phyloP scores from a whole-genome alignment of 2,888 invertebrate genomes.

The Apamea monoglypha region DNA sequence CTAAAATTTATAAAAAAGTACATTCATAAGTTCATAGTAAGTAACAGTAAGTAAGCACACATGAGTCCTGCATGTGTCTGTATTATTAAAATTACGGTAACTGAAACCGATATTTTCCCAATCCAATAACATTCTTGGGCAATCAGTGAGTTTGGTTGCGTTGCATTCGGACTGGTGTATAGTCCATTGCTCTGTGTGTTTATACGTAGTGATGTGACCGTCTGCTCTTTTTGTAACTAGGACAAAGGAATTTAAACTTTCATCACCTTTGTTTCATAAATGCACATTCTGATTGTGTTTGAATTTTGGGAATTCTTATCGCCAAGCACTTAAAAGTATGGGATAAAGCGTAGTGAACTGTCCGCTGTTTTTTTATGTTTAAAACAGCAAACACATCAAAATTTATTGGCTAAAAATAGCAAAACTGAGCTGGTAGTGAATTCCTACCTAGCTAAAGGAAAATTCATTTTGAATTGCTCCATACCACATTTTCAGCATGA shows the following conservation, averaged over 20 bases:
- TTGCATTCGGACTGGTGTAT: constrained; percentile 17
- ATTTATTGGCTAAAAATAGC: background rate
- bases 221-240: background rate
- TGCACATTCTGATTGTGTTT: background rate
- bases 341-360: background rate
- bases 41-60: background rate
- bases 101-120: constrained; percentile 21
- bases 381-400: too few species aligned
- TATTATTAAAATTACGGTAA: background rate
- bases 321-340: background rate
- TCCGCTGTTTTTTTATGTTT: background rate
- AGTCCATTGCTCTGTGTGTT: constrained; percentile 32
- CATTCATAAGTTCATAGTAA: background rate
- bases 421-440: background rate
- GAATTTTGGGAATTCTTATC: background rate
- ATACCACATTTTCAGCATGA: background rate
- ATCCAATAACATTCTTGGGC: constrained; percentile 45
- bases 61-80: background rate
- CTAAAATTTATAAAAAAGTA: background rate
- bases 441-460: background rate
- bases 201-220: constrained; percentile 29
- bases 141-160: constrained; percentile 35
- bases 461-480: background rate
- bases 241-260: background rate
- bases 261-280: background rate